Percentiles rank a stretch among this genome's conserved stretches.
These are phyloP conservation scores for Drosophila lutescens DNA, from an alignment of 2,888 invertebrate species.

Conservation along the genomic window DNA sequence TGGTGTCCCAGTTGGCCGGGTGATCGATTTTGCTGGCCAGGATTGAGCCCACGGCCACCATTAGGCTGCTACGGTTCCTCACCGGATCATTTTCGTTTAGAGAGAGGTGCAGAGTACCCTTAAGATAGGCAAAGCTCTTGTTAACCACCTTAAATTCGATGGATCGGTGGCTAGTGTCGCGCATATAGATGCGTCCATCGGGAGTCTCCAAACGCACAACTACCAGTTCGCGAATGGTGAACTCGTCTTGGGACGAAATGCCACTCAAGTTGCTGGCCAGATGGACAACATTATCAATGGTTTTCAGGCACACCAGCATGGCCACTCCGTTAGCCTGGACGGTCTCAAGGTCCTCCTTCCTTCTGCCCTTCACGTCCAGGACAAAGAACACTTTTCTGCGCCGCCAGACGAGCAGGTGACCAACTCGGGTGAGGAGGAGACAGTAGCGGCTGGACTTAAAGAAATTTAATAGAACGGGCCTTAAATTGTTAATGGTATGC, in stretches of 20 bases:
- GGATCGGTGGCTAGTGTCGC: conserved; percentile 56
- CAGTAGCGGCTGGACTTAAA: conserved; percentile 72
- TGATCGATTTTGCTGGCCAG: conserved; percentile 81
- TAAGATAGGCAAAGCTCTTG: conserved; percentile 78
- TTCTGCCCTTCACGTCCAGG: conserved; percentile 76
- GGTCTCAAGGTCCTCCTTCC: conserved; percentile 49
- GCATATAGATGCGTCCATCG: conserved; percentile 62
- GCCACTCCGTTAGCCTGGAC: conserved; percentile 57
- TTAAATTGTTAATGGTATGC: conserved; percentile 52
- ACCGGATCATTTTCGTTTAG: conserved; percentile 62
- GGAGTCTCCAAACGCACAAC: conserved; percentile 73
- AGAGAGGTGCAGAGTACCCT: conserved; percentile 72
- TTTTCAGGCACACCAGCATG: conserved; percentile 72
- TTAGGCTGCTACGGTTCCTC: conserved; percentile 73
- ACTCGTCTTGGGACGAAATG: conserved; percentile 47
- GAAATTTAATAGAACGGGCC: conserved; percentile 59
- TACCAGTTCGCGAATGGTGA: conserved; percentile 75
- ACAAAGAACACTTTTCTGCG: conserved; percentile 72
- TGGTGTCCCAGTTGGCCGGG: conserved; percentile 80
- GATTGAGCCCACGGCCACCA: conserved; percentile 73
- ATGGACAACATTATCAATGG: conserved; percentile 71
- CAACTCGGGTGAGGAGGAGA: conserved; percentile 60
- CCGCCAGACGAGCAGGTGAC: conserved; percentile 80
- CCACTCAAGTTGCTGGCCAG: conserved; percentile 67
- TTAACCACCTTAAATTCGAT: conserved; percentile 73